Evolutionary conservation across 1,140 invertebrate genomes (phyloP), one percentile per base, ranked within the genome.

Genomic region (Drepana arcuata): DNA sequence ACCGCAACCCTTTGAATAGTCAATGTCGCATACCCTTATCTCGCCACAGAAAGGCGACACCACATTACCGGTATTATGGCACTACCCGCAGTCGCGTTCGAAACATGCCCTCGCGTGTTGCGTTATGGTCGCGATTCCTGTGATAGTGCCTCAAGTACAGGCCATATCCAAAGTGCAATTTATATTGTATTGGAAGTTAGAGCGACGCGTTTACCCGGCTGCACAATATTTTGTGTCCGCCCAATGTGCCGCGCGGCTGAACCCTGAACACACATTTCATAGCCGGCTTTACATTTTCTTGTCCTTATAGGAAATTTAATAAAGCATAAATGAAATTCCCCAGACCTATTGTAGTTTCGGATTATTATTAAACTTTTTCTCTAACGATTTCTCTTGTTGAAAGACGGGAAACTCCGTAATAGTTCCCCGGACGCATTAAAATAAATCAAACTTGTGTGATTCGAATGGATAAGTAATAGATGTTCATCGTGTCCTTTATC

Each of bases 1-100:
- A 82, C 78, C 74, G 63, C 77, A 79, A 69, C 74, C 74, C 74
- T 82, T 82, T 82, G 78, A 82, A 82, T 79, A 82, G 72, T 79
- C 78, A 78, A 82, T 79, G 72, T 82, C 78, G 78, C 73, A 67
- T 74, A 68, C 72, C 74, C 74, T 82, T 82, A 82, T 82, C 78
- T 82, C 63, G 63, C 72, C 78, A 64, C 74, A 79, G 74, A 82
- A 79, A 82, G 67, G 71, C 74, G 74, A 79, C 78, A 79, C 68
- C 74, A 78, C 73, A 82, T 79, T 82, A 82, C 78, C 78, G 72
- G 74, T 71, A 77, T 82, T 75, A 79, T 64, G 49, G 56, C 57
- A 67, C 49, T 58, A 51, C 54, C 47, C 18, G 14, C 34, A 31
- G 10, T 38, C 25, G 42, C 25, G 40, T 35, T 33, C 30, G 60